phyloP scores from a whole-genome alignment of 2,797 vertebrate species.

The Danio jaintianensis region DNA sequence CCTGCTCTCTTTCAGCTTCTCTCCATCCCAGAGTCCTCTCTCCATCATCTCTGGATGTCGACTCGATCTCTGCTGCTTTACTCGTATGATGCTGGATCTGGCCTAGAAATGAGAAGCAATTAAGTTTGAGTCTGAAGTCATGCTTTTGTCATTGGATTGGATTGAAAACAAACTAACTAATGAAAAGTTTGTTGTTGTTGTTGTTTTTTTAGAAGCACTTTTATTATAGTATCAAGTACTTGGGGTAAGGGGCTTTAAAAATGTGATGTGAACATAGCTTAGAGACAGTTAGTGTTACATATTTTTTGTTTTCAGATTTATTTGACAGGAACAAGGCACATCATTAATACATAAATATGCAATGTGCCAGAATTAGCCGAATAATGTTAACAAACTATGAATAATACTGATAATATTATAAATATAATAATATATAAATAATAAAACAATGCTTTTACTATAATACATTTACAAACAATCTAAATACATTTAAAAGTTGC shows the following conservation, averaged over 20 bases:
- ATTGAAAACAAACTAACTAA: constrained; percentile 65
- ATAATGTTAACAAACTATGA: too few relatives aligned
- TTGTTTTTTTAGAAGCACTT: neutral
- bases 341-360: too few relatives aligned
- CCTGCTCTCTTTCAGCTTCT: constrained; percentile 38
- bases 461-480: too few relatives aligned
- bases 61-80: constrained; percentile 4
- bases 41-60: neutral
- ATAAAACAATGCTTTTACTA: too few relatives aligned
- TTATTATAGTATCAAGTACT: neutral
- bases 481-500: too few relatives aligned
- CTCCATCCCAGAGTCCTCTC: neutral
- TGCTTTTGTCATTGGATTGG: neutral
- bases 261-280: too few relatives aligned
- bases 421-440: too few relatives aligned
- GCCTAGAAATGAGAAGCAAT: constrained; percentile 22
- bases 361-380: too few relatives aligned
- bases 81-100: constrained; percentile 5
- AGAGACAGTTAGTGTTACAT: too few relatives aligned
- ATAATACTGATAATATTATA: too few relatives aligned
- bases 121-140: constrained; percentile 13
- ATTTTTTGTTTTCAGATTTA: too few relatives aligned
- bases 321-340: too few relatives aligned
- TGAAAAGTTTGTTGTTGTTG: neutral
- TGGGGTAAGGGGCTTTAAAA: neutral